Evolutionary conservation across 2,113 vertebrate species (phyloP), one percentile per base, ranked within the genome.

Genomic region (Andinoacara biseriatus): DNA sequence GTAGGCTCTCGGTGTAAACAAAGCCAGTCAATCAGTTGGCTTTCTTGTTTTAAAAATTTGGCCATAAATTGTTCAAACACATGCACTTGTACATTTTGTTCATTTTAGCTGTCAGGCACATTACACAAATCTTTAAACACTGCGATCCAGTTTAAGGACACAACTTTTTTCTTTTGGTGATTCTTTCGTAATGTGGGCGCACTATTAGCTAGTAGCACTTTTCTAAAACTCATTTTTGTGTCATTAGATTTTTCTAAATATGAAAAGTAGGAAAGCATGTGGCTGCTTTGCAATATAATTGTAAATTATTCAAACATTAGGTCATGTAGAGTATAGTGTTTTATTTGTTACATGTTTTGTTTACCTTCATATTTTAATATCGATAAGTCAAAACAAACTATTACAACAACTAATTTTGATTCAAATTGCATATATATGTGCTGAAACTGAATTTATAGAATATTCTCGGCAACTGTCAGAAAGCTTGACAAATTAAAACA

Each of bases 1-100:
- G 74, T 78, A 88, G 49, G 29, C 52, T 63, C 43, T 58, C 49
- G 3, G 31, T 61, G 56, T 17, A 54, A 33, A 38, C 54, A 74
- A 80, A 77, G 38, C 52, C 10, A 59, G 79, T 40, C 0, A 85
- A 60, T 87, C 59, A 76, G 18, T 40, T 11, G 54, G 80, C 75
- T 43, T 43, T 58, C 40, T 49, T 74, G 14, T 77, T 74, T 76
- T 20, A 60, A 10, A 78, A 72, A 0, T 9, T 15, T 0, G 0
- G 6, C 26, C 7, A 2, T 20, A 29, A 81, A 38, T 59, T 81
- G 59, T n/a, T 78, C 7, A 67, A 54, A 52, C 43, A 8, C 46
- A 2, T n/a, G 15, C 49, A 52, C 49, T 18, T 31, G 14, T 20
- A 58, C 26, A 31, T 58, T 20, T 35, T 63, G 58, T 57, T 18